Conservation (phyloP, 1,140 invertebrate genomes). For the Diplogasteroides magnus region DNA sequence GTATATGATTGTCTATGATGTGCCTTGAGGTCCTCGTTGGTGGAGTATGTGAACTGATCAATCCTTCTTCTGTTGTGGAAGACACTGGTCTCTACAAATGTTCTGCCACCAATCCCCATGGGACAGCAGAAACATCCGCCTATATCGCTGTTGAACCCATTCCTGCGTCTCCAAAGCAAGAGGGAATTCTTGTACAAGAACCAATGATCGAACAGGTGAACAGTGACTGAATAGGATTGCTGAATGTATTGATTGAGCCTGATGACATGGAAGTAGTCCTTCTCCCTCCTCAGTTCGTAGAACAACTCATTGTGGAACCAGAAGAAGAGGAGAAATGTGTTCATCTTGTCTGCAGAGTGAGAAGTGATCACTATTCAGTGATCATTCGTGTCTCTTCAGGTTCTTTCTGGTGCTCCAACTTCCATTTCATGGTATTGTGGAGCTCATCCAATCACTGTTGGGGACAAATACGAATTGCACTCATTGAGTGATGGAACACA, state of each 20-base stretch:
- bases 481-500: slow-evolving; percentile 26
- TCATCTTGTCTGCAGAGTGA: slow-evolving; percentile 14
- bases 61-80: slow-evolving; percentile 18
- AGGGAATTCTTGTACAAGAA: no score
- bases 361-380: background rate
- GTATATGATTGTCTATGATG: slow-evolving; percentile 3
- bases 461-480: slow-evolving; percentile 21
- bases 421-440: slow-evolving; percentile 18
- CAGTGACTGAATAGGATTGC: no score
- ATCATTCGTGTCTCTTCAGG: background rate
- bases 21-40: slow-evolving; percentile 6
- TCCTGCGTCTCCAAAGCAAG: background rate
- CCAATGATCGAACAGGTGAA: no score
- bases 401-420: slow-evolving; percentile 12
- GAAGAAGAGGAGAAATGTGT: slow-evolving; percentile 23
- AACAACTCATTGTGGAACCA: slow-evolving; percentile 18
- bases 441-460: slow-evolving; percentile 6
- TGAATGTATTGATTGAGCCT: background rate
- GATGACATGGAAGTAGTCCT: slow-evolving; percentile 8
- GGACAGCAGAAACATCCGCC: slow-evolving; percentile 26
- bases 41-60: slow-evolving; percentile 28
- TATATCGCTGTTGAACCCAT: slow-evolving; percentile 7
- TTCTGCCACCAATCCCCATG: slow-evolving; percentile 21
- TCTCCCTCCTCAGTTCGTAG: slow-evolving; percentile 25
- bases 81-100: slow-evolving; percentile 31